These are phyloP conservation scores for Protodeltote pygarga DNA, from an alignment of 2,888 invertebrate genomes.

Conservation along the genomic window DNA sequence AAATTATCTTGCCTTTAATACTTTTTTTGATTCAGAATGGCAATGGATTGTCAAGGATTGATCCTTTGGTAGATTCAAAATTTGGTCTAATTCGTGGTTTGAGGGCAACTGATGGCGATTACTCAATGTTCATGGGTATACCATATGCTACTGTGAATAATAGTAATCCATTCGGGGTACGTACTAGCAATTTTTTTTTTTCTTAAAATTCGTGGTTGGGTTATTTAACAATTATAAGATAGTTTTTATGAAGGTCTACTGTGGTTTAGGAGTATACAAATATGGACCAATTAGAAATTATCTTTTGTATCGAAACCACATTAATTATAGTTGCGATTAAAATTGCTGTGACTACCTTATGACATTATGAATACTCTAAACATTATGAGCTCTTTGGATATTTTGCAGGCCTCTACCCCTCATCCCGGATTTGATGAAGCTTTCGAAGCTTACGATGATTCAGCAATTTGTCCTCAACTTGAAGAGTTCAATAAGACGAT, in stretches of 20 bases:
- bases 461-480: constrained; percentile 64
- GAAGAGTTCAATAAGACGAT: constrained; percentile 51
- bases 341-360: too few species aligned
- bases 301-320: too few species aligned
- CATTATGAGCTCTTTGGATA: not conserved
- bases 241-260: not conserved
- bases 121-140: constrained; percentile 70
- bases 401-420: constrained; percentile 59
- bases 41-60: constrained; percentile 47
- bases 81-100: constrained; percentile 63
- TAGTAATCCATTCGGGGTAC: constrained; percentile 69
- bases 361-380: too few species aligned
- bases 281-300: too few species aligned
- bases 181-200: constrained; percentile 24
- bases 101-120: constrained; percentile 60
- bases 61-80: constrained; percentile 63
- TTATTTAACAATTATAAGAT: not conserved
- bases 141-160: constrained; percentile 64
- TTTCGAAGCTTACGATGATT: constrained; percentile 67
- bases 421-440: constrained; percentile 55
- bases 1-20: constrained; percentile 26
- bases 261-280: not conserved
- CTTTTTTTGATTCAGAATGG: constrained; percentile 32
- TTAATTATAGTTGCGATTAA: too few species aligned
- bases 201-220: not conserved